A percentile compares a stretch with the other conserved stretches of the same genome.
phyloP scores from a whole-genome alignment of 1,140 invertebrate species.

The Coelopa frigida region DNA sequence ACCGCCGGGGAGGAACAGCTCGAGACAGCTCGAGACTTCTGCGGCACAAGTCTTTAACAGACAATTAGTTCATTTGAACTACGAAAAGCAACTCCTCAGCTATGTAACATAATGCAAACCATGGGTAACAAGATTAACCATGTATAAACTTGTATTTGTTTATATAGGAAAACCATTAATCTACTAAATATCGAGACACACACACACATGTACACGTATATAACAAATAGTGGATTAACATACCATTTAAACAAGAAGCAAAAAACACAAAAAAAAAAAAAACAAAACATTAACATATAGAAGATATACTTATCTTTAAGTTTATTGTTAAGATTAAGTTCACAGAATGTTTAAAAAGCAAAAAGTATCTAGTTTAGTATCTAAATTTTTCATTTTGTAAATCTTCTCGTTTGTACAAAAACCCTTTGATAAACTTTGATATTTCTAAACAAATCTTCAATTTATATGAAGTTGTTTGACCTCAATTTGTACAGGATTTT shows the following conservation, averaged over 20 bases:
- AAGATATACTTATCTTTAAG: background rate
- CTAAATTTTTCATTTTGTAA: constrained; percentile 5
- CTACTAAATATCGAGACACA: background rate
- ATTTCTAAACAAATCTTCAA: background rate
- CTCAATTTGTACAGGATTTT: background rate
- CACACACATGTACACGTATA: background rate
- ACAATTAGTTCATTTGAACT: no score
- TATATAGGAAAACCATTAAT: no score
- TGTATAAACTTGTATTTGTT: no score
- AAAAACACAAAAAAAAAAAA: background rate
- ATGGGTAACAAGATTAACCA: no score
- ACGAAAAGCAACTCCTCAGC: no score
- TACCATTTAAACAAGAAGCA: background rate
- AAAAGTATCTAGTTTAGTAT: background rate
- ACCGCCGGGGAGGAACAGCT: no score
- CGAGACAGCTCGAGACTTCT: no score
- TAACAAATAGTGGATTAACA: constrained; percentile 6
- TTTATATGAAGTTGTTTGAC: background rate
- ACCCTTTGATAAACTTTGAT: constrained; percentile 1
- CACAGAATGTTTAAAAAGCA: background rate
- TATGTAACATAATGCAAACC: no score
- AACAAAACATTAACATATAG: background rate
- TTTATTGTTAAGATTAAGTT: constrained; percentile 2
- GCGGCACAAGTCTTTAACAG: no score
- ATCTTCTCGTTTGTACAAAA: background rate